Conservation (phyloP, 2,888 invertebrate species). For the Ennomos fuscantarius region DNA sequence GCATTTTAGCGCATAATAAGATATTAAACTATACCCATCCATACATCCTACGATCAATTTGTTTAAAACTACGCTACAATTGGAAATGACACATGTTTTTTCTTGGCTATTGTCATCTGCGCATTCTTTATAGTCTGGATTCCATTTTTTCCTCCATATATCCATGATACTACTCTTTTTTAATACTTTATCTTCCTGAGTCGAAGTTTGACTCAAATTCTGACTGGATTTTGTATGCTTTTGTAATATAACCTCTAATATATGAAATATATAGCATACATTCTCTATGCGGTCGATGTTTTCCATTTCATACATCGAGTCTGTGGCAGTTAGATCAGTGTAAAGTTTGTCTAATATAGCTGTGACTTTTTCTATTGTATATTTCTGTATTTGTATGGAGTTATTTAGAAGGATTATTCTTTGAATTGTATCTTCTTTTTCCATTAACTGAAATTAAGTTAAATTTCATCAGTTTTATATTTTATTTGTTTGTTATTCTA, state of each 20-base stretch:
- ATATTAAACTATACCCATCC: conserved; percentile 65
- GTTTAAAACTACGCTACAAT: conserved; percentile 64
- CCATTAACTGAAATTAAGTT: conserved; percentile 58
- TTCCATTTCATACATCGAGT: conserved; percentile 53
- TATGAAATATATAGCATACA: conserved; percentile 61
- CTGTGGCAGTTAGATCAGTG: conserved; percentile 42
- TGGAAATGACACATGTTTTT: conserved; percentile 52
- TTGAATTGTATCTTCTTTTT: conserved; percentile 62
- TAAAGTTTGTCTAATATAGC: conserved; percentile 51
- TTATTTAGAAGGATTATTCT: conserved; percentile 63
- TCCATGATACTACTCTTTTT: conserved; percentile 65
- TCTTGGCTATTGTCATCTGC: conserved; percentile 44
- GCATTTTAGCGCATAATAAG: conserved; percentile 70
- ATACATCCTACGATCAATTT: conserved; percentile 67
- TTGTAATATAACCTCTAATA: conserved; percentile 61
- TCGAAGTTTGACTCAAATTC: conserved; percentile 13
- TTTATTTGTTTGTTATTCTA: no score
- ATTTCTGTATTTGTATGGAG: conserved; percentile 66
- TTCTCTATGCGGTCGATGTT: conserved; percentile 60
- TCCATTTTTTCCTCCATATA: conserved; percentile 74
- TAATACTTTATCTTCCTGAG: conserved; percentile 50
- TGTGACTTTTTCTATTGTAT: conserved; percentile 63
- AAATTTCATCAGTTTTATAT: no score
- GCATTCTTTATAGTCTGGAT: conserved; percentile 49
- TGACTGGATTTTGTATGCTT: conserved; percentile 47